A percentile compares a stretch with the other conserved stretches of the same genome.
These are phyloP conservation scores for Eudasyphora cyanicolor DNA, from an alignment of 2,888 invertebrate species.

Conservation along the genomic window DNA sequence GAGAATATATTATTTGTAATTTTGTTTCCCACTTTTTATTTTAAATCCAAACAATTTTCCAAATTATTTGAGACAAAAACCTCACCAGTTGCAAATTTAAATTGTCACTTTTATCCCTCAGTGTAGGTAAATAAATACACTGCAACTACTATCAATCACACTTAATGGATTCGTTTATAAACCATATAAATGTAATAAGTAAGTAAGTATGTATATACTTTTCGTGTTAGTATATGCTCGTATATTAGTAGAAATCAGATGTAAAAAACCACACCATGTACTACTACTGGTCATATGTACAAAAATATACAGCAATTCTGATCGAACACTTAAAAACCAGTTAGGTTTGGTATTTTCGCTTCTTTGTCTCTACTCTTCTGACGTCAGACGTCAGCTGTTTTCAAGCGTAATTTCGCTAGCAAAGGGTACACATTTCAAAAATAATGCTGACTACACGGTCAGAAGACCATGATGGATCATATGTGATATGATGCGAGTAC, in stretches of 20 bases:
- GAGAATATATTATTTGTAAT: too few species aligned
- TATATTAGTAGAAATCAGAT: neutral
- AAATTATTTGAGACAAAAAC: too few species aligned
- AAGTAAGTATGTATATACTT: neutral
- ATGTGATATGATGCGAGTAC: too few species aligned
- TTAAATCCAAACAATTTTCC: too few species aligned
- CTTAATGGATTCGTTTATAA: neutral
- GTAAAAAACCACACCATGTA: neutral
- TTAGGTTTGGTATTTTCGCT: slow-evolving; percentile 8
- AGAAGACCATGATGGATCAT: neutral
- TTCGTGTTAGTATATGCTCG: neutral
- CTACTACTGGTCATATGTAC: too few species aligned
- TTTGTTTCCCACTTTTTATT: too few species aligned
- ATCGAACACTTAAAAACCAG: slow-evolving; percentile 26
- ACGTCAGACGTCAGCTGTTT: slow-evolving; percentile 56
- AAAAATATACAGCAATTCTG: neutral
- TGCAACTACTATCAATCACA: slow-evolving; percentile 1
- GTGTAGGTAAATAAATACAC: neutral
- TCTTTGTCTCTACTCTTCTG: neutral
- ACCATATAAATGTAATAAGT: too few species aligned
- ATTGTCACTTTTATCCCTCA: neutral
- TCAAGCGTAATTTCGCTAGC: neutral
- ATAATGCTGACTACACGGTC: neutral
- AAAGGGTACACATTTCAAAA: neutral
- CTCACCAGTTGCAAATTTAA: neutral